These are phyloP conservation scores for Eupithecia pulchellata DNA, from an alignment of 2,888 invertebrate genomes.

Conservation along the genomic window DNA sequence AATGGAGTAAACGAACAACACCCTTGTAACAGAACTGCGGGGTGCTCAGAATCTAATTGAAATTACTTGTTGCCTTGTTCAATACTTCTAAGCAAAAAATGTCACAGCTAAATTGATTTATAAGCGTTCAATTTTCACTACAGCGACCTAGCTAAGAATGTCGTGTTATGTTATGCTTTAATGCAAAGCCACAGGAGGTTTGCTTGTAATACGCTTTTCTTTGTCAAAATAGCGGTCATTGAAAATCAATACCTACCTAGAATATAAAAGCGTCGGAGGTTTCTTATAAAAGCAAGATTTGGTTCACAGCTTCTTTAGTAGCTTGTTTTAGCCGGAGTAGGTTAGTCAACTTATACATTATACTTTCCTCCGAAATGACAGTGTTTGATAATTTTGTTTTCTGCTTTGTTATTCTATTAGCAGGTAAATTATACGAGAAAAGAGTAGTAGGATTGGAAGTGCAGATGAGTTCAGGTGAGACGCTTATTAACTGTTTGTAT, in stretches of 20 bases:
- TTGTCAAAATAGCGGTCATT: conserved; percentile 22
- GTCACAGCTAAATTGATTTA: neutral
- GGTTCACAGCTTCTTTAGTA: conserved; percentile 23
- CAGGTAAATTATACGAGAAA: conserved; percentile 59
- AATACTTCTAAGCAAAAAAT: neutral
- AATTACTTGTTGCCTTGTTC: conserved; percentile 39
- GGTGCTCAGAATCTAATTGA: conserved; percentile 48
- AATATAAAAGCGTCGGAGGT: neutral
- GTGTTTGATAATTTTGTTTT: conserved; percentile 47
- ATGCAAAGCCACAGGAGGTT: conserved; percentile 42
- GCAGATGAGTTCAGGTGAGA: conserved; percentile 67
- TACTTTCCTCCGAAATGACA: conserved; percentile 50
- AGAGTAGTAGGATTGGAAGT: conserved; percentile 67
- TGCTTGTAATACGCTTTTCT: conserved; percentile 60
- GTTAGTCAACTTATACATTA: neutral
- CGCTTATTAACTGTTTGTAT: neutral
- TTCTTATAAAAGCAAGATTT: conserved; percentile 36
- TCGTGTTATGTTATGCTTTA: conserved; percentile 7
- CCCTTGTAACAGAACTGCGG: conserved; percentile 47
- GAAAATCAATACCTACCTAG: neutral
- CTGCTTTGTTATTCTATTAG: conserved; percentile 53
- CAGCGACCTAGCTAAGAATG: conserved; percentile 3
- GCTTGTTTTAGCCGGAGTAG: conserved; percentile 6
- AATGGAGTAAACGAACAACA: conserved; percentile 16
- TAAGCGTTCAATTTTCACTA: conserved; percentile 1